Evolutionary conservation across 2,888 invertebrate genomes (phyloP), one percentile per base, ranked within the genome.

Genomic region (Callyntrura guangdongensis): DNA sequence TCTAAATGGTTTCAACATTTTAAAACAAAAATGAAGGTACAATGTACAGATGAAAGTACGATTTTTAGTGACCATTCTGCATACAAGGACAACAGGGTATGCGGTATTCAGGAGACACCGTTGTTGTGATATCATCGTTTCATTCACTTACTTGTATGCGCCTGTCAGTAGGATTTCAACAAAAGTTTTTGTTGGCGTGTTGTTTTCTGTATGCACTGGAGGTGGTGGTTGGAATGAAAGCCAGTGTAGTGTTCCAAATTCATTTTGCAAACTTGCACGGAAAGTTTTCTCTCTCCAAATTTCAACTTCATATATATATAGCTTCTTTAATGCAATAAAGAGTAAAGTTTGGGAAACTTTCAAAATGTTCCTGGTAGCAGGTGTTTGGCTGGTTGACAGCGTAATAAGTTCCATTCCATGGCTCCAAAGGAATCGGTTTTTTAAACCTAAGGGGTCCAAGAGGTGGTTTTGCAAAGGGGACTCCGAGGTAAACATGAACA

Each of bases 381-480:
- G 98, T 96, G 95, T 98, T 98, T 92, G 99, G 98, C 94, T 96
- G 96, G 94, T 96, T 96, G 12, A 98, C 98, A 47, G 98, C 97
- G 95, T 98, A 97, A 79, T 97, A 95, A 12, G 98, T 97, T 0
- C 98, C 98, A 94, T 97, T 97, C 98, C 98, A 98, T 0, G 97
- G 97, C 93, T 98, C 97, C 91, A 97, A 96, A 11, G 98, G 97
- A 82, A 97, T 97, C 11, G 98, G 98, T 94, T 91, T 91, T 79
- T 97, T 96, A 95, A 98, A 98, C 94, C 98, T 96, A 91, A 98
- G 96, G 86, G 94, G 93, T 14, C 98, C 98, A 69, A 98, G 95
- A 0, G 98, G 98, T 1, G 98, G 97, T 95, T 98, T 98, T 8
- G 98, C 98, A 95, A 98, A 98, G 17, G 98, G 98, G 92, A 98